These are phyloP conservation scores for Cantharis lateralis DNA, from an alignment of 2,888 invertebrate genomes.

Conservation along the genomic window DNA sequence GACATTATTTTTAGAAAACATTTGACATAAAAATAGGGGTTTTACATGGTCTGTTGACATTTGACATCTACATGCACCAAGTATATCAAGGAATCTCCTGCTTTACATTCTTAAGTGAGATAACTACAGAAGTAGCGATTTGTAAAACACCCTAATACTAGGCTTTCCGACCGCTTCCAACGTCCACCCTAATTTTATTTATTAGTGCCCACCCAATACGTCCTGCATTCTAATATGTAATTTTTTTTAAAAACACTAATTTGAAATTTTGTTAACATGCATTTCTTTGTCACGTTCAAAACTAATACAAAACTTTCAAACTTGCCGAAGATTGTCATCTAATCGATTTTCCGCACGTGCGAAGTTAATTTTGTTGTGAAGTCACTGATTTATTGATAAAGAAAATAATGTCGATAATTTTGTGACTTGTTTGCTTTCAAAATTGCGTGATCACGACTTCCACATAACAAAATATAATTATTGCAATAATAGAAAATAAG, in stretches of 20 bases:
- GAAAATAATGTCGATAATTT: neutral
- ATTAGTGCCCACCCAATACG: constrained; percentile 36
- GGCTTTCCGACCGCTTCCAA: constrained; percentile 27
- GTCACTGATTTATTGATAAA: neutral
- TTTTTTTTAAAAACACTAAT: neutral
- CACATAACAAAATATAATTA: neutral
- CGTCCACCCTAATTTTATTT: constrained; percentile 38
- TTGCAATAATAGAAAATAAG: neutral
- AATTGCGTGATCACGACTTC: neutral
- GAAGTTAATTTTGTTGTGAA: neutral
- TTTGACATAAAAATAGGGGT: constrained; percentile 33
- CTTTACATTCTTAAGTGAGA: constrained; percentile 16
- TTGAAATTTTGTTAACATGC: neutral
- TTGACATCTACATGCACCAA: constrained; percentile 21
- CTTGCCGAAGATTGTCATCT: neutral
- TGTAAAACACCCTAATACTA: constrained; percentile 36
- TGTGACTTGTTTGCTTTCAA: neutral
- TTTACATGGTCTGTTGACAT: constrained; percentile 25
- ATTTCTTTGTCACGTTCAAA: neutral
- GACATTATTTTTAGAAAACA: constrained; percentile 31
- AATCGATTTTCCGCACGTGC: neutral
- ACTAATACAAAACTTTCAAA: neutral
- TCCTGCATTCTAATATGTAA: constrained; percentile 3
- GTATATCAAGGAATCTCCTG: constrained; percentile 24
- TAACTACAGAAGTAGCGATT: constrained; percentile 33